Conservation (phyloP, 2,888 invertebrate species). For the Acronicta aceris region DNA sequence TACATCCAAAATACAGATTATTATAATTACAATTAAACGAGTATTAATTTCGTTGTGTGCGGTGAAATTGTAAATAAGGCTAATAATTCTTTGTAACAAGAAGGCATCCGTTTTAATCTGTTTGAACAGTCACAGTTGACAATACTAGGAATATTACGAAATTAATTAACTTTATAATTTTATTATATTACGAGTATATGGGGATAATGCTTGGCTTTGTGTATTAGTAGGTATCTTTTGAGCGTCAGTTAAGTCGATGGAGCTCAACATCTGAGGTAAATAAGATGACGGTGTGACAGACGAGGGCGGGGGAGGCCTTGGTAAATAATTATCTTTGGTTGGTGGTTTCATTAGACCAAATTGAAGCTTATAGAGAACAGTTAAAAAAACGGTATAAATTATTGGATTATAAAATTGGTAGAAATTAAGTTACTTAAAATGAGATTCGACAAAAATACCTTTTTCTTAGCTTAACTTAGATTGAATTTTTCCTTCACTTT, state of each 20-base stretch:
- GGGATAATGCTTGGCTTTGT: constrained; percentile 33
- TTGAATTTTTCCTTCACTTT: no score
- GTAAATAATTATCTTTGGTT: no score
- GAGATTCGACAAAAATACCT: no score
- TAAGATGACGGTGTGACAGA: background rate
- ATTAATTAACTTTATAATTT: constrained; percentile 51
- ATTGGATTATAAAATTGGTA: no score
- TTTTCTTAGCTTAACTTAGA: no score
- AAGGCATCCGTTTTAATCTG: constrained; percentile 8
- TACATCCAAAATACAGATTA: constrained; percentile 6
- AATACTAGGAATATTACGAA: constrained; percentile 42
- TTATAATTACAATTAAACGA: constrained; percentile 15
- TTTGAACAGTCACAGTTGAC: constrained; percentile 26
- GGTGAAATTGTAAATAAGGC: constrained; percentile 9
- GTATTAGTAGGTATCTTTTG: constrained; percentile 17
- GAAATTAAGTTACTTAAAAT: no score
- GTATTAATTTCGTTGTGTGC: background rate
- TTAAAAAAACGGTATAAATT: no score
- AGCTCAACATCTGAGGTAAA: constrained; percentile 5
- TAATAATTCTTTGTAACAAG: constrained; percentile 8
- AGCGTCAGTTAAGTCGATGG: constrained; percentile 21
- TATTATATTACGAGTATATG: no score
- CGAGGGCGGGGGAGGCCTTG: no score
- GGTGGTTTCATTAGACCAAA: no score
- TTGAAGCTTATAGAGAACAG: no score